Conservation (phyloP, 2,888 invertebrate species). For the Acleris emargana region DNA sequence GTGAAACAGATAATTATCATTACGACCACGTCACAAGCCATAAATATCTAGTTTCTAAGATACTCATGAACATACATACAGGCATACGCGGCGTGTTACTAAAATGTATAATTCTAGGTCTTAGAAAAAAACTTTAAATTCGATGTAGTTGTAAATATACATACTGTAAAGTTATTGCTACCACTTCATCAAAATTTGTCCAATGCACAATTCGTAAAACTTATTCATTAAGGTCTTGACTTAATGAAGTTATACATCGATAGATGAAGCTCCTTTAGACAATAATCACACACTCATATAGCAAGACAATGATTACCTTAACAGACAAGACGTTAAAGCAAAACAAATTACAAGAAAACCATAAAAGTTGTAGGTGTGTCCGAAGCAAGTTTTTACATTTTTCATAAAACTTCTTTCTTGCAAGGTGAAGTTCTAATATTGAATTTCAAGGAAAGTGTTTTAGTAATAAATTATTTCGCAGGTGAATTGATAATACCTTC, state of each 20-base stretch:
- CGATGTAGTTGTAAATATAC: no score
- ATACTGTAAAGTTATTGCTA: no score
- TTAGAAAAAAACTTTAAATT: no score
- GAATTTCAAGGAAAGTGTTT: conserved; percentile 77
- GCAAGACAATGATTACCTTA: conserved; percentile 62
- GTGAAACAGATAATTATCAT: no score
- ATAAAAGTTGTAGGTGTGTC: conserved; percentile 80
- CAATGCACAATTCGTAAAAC: not conserved
- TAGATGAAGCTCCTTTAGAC: not conserved
- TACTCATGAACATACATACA: no score
- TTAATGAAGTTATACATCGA: not conserved
- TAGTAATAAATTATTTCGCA: conserved; percentile 77
- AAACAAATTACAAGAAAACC: conserved; percentile 81
- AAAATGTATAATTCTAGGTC: no score
- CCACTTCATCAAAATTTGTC: not conserved
- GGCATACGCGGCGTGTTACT: no score
- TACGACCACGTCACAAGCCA: no score
- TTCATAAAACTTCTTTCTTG: conserved; percentile 78
- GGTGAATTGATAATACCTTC: conserved; percentile 94
- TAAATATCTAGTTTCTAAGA: no score
- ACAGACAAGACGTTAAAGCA: conserved; percentile 69
- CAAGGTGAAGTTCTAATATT: conserved; percentile 81
- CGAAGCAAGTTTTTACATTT: conserved; percentile 80
- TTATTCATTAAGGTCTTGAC: no score
- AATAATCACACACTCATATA: conserved; percentile 26